phyloP scores from a whole-genome alignment of 2,888 invertebrate genomes.

The Eutolmus rufibarbis region DNA sequence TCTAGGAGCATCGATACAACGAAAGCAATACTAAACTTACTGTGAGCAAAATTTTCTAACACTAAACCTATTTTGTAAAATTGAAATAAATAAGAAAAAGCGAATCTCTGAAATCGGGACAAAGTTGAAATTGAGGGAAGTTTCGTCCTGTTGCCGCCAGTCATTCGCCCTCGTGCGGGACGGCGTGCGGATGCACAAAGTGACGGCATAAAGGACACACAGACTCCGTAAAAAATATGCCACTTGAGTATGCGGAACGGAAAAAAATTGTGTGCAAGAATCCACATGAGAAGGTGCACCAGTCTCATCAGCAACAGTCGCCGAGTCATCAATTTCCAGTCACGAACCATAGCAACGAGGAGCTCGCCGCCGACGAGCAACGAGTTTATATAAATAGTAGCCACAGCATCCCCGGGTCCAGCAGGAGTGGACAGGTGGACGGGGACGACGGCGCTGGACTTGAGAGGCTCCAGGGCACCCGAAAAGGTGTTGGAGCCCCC shows the following conservation, averaged over 20 bases:
- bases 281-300: constrained; percentile 33
- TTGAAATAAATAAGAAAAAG: background rate
- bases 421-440: constrained; percentile 35
- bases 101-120: background rate
- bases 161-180: background rate
- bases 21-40: constrained; percentile 61
- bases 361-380: constrained; percentile 1
- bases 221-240: background rate
- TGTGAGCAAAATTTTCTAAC: constrained; percentile 53
- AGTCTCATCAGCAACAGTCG: constrained; percentile 46
- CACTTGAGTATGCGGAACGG: constrained; percentile 18
- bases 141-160: background rate
- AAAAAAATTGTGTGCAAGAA: constrained; percentile 18
- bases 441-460: background rate
- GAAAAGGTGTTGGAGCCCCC: constrained; percentile 34
- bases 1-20: constrained; percentile 54
- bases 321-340: constrained; percentile 34
- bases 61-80: background rate
- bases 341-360: constrained; percentile 44
- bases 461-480: constrained; percentile 21
- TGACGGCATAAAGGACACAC: background rate
- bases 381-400: constrained; percentile 31
- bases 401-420: constrained; percentile 13
- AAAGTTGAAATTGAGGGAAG: background rate
- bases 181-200: background rate